Evolutionary conservation across 23 tunicate genomes (phyloP).

Genomic region (Trididemnum miniatum): DNA sequence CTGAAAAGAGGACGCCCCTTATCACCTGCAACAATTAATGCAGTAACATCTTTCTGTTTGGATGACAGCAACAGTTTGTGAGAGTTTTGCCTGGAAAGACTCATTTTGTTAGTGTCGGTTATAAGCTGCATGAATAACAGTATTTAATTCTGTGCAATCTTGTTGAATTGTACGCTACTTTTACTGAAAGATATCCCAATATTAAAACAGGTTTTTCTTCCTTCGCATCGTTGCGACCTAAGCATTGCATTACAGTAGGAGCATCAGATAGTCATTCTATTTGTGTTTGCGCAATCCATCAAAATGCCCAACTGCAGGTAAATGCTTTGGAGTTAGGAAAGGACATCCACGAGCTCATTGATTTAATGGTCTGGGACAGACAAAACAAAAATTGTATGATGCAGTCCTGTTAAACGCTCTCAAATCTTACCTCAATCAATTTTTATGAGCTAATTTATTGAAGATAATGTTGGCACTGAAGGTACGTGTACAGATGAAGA

Average conservation of each 20-base stretch:
- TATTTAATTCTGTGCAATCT: constrained; percentile 26
- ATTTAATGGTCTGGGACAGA: constrained; percentile 9
- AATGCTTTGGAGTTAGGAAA: not conserved
- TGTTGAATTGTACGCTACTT: not conserved
- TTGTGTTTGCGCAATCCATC: constrained; percentile 42
- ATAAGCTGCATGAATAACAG: constrained; percentile 20
- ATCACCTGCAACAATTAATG: too few species aligned
- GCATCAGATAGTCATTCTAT: constrained; percentile 30
- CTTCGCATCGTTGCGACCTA: constrained; percentile 18
- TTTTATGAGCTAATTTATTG: too few species aligned
- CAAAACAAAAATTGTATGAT: constrained; percentile 34
- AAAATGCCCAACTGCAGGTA: constrained; percentile 20
- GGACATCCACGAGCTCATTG: constrained; percentile 15
- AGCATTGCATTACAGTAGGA: constrained; percentile 10
- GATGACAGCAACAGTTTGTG: constrained; percentile 15
- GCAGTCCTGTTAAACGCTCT: constrained; percentile 3
- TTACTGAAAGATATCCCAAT: constrained; percentile 9
- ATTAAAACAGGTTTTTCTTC: constrained; percentile 31
- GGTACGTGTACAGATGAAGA: too few species aligned
- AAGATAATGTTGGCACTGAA: not conserved
- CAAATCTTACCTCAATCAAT: not conserved
- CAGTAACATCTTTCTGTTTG: too few species aligned
- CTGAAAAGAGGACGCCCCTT: too few species aligned
- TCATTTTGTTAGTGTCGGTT: constrained; percentile 20
- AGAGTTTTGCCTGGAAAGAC: constrained; percentile 26